A percentile compares a stretch with the other conserved stretches of the same genome.
These are phyloP conservation scores for Chaetops frenatus DNA, from an alignment of 2,113 vertebrate genomes.

Conservation along the genomic window DNA sequence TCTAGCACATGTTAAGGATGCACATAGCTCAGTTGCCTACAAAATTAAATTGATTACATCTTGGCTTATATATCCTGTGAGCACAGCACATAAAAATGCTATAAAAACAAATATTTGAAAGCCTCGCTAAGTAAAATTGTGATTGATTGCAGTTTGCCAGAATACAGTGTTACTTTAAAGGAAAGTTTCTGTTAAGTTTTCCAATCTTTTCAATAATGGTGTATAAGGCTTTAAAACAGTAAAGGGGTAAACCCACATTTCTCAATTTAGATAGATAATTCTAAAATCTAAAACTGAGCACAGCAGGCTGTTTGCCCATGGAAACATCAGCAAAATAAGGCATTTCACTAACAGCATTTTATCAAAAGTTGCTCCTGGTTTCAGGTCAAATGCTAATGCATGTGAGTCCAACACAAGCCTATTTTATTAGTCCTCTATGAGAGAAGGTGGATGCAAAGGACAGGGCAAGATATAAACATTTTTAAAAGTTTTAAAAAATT, in stretches of 20 bases:
- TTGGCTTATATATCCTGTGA: not conserved
- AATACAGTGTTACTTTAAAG: not conserved
- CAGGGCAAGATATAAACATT: not conserved
- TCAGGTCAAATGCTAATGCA: not conserved
- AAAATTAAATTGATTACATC: not conserved
- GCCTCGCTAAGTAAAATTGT: not conserved
- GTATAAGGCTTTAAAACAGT: not conserved
- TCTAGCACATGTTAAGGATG: not conserved
- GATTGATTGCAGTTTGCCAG: not conserved
- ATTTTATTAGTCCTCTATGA: not conserved
- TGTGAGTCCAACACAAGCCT: not conserved
- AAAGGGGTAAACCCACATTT: rapidly evolving
- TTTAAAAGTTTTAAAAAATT: not conserved
- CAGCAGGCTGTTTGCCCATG: not conserved
- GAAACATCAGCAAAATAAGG: not conserved
- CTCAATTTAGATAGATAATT: not conserved
- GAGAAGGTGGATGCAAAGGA: not conserved
- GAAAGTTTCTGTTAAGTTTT: not conserved
- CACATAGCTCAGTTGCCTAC: not conserved
- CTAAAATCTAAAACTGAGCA: not conserved
- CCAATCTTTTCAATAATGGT: not conserved
- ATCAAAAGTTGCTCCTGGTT: not conserved
- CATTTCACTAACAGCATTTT: not conserved
- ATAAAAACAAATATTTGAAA: not conserved
- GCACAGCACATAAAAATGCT: not conserved